Conservation (phyloP, 2,888 invertebrate species). For the Drosophila picticornis region DNA sequence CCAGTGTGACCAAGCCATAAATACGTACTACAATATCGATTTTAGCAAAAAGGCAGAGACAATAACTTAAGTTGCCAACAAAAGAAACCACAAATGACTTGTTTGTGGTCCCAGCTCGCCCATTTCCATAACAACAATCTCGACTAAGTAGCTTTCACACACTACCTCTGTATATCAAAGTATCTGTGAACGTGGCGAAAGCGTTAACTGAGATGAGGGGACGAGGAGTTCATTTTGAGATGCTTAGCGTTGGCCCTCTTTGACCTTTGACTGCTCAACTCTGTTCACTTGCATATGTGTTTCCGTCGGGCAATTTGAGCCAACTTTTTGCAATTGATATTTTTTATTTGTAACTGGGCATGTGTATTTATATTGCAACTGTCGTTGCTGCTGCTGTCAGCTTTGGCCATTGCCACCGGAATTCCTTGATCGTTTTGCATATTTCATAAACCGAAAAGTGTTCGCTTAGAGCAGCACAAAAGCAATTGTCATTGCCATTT, state of each 20-base stretch:
- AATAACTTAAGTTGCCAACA: background rate
- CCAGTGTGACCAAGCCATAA: constrained; percentile 47
- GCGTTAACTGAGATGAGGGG: constrained; percentile 1
- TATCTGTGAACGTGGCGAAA: background rate
- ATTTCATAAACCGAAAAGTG: constrained; percentile 67
- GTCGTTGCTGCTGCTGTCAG: constrained; percentile 6
- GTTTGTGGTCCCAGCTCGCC: background rate
- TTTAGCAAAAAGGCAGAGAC: constrained; percentile 18
- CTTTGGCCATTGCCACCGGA: constrained; percentile 54
- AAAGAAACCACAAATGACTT: background rate
- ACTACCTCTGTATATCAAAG: background rate
- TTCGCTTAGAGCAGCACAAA: constrained; percentile 42
- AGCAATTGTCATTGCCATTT: constrained; percentile 55
- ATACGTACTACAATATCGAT: constrained; percentile 38
- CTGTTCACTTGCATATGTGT: no score
- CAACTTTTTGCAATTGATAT: constrained; percentile 36
- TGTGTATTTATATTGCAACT: background rate
- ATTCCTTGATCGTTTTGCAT: constrained; percentile 72
- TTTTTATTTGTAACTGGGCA: background rate
- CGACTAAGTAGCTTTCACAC: background rate
- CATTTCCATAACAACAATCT: constrained; percentile 6
- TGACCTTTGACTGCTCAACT: constrained; percentile 19
- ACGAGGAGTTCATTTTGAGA: constrained; percentile 1
- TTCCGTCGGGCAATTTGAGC: constrained; percentile 15
- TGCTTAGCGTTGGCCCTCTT: constrained; percentile 20